Evolutionary conservation across 2,797 vertebrate genomes (phyloP), one percentile per base, ranked within the genome.

Genomic region (Rhinogobio ventralis): DNA sequence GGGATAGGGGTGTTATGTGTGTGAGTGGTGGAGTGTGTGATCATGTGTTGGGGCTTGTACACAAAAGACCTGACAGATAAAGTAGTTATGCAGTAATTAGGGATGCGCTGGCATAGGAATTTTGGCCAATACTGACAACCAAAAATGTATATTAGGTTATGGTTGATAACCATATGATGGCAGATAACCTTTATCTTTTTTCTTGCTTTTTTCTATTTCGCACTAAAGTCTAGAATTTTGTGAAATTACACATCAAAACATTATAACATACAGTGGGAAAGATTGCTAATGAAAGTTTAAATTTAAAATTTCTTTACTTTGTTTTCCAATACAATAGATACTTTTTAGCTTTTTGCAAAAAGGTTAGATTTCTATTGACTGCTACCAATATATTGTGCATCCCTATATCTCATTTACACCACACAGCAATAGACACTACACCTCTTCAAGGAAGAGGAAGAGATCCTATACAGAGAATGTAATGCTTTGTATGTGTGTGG

Each of bases 21-120:
- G 92, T 92, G 90, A 91, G 92, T 91, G 88, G 86, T 53, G 49
- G 79, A 87, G 90, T 89, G 86, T 91, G 90, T 83, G 45, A 17
- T 60, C 28, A 7, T 71, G 75, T 49, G 51, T 79, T 60, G 67
- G 36, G 80, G 68, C 17, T 73, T 60, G 53, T 72, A 73, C 69
- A 72, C 42, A 79, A 60, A n/a, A 69, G 66, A 67, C 76, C 68
- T 73, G 36, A 15, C 33, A 51, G 77, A 11, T 85, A 66, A 72
- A 79, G 8, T 30, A 46, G 20, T 19, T 55, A 68, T 46, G 49
- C 4, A 10, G 82, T 75, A 78, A 78, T 64, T 20, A 64, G 36
- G 20, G 23, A 45, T 64, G n/a, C 10, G 0, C 15, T 11, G n/a
- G 36, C 11, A 14, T 69, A n/a, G 10, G 23, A 3, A 62, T 64